A percentile compares a stretch with the other conserved stretches of the same genome.
Evolutionary conservation across 2,888 invertebrate genomes (phyloP).

Genomic region (Coenonympha glycerion): DNA sequence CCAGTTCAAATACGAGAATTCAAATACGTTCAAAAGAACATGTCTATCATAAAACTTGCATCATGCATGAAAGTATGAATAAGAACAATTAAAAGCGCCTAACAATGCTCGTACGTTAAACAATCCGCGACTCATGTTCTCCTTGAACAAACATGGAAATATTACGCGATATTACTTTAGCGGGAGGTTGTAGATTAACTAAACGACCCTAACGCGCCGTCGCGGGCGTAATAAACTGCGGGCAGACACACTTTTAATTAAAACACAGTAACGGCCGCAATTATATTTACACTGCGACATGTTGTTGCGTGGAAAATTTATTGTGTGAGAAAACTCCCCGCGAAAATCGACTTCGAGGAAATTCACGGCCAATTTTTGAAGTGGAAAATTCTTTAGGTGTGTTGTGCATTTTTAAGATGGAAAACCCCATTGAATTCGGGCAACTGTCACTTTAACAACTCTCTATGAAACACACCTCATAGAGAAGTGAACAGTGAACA

Average conservation of each 20-base stretch:
- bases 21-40: too few species aligned
- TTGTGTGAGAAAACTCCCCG: too few species aligned
- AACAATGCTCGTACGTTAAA: conserved; percentile 7
- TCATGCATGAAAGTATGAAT: not conserved
- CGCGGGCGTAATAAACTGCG: conserved; percentile 20
- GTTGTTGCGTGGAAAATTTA: not conserved
- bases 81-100: not conserved
- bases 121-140: conserved; percentile 5
- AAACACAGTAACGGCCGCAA: conserved; percentile 22
- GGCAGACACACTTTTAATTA: conserved; percentile 29
- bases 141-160: conserved; percentile 9
- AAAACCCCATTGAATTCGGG: too few species aligned
- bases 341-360: too few species aligned
- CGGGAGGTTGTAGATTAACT: conserved; percentile 17
- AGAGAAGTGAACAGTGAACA: too few species aligned
- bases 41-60: not conserved
- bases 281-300: conserved; percentile 10
- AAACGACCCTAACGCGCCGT: conserved; percentile 20
- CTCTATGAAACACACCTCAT: too few species aligned
- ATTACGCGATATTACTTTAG: conserved; percentile 10
- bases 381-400: too few species aligned
- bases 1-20: too few species aligned
- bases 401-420: too few species aligned
- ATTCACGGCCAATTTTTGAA: too few species aligned
- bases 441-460: too few species aligned